phyloP scores from a whole-genome alignment of 2,797 vertebrate genomes.

The Phoxinus dragarum region DNA sequence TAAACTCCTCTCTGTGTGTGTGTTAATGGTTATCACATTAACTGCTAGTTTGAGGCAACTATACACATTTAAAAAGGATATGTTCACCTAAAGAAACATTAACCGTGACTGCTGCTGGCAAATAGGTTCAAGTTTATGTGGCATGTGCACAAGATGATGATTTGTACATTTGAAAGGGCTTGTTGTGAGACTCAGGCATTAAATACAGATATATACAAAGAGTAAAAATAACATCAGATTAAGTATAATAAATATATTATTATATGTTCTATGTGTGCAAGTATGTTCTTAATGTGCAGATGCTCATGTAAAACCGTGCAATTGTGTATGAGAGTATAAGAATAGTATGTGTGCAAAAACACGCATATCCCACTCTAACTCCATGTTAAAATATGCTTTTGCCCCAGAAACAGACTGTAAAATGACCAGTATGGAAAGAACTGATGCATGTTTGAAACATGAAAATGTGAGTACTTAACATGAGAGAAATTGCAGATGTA shows the following conservation, averaged over 20 bases:
- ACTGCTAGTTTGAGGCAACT: conserved; percentile 4
- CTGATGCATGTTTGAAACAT: not conserved
- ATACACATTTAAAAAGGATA: not conserved
- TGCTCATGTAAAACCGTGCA: not conserved
- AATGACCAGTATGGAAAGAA: not conserved
- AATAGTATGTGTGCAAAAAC: not conserved
- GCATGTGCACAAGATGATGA: not conserved
- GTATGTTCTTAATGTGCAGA: not conserved
- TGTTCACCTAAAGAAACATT: not conserved
- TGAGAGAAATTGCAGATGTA: not conserved
- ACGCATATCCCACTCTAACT: not conserved
- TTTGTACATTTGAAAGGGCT: not conserved
- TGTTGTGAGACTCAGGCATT: not conserved
- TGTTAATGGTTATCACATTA: conserved; percentile 14
- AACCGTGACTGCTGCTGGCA: not conserved
- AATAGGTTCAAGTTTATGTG: not conserved
- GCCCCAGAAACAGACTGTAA: not conserved
- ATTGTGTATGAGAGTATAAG: not conserved
- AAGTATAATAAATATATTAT: too few species aligned
- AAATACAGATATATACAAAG: not conserved
- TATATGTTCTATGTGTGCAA: too few species aligned
- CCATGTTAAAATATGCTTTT: not conserved
- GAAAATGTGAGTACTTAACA: not conserved
- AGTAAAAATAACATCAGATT: not conserved
- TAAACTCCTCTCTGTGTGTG: not conserved